Base-by-base conservation (phyloP, 2,888 invertebrate species). In the Aelia acuminata region DNA sequence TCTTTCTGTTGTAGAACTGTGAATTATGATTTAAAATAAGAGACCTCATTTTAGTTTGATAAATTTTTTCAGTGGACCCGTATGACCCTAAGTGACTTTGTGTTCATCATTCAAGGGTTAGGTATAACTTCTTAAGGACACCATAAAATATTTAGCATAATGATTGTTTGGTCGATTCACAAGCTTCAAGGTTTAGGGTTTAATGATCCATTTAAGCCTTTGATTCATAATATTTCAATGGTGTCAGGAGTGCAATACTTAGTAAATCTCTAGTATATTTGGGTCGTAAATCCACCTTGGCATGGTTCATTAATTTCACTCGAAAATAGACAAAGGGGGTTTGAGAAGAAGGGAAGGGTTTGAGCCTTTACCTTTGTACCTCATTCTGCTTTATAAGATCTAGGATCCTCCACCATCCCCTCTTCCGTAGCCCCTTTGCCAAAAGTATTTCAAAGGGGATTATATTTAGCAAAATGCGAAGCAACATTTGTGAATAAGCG, bases 221-320 rank as follows among this genome's bases (percentile, higher is more conserved):
- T 15, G 10, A 43, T 43, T 43, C 43, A 22, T n/a, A 26, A 57
- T 20, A 13, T 57, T 15, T 70, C 5, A 35, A 35, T 35, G 31
- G 18, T 18, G 18, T 35, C 8, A 20, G 31, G 5, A 35, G 31
- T 63, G 63, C 63, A 31, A 31, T 18, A 31, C 35, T 8, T 70
- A 5, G 1, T 20, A 70, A 5, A 35, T 31, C 31, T 18, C 7
- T 18, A 31, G 31, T 31, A 70, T 18, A 26, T 31, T 18, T 20
- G 57, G 18, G 63, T 35, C 63, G 10, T 20, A 20, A 70, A 70
- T 70, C 35, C 35, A 10, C 5, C 10, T 70, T 70, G 1, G 7
- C 7, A 70, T 35, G 63, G 63, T 70, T 70, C 63, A 70, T 70
- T 70, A 70, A 70, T 70, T 70, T 70, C 63, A 35, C 63, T 70